These are phyloP conservation scores for Leptosomus discolor DNA, from an alignment of 2,113 vertebrate species.

Conservation along the genomic window DNA sequence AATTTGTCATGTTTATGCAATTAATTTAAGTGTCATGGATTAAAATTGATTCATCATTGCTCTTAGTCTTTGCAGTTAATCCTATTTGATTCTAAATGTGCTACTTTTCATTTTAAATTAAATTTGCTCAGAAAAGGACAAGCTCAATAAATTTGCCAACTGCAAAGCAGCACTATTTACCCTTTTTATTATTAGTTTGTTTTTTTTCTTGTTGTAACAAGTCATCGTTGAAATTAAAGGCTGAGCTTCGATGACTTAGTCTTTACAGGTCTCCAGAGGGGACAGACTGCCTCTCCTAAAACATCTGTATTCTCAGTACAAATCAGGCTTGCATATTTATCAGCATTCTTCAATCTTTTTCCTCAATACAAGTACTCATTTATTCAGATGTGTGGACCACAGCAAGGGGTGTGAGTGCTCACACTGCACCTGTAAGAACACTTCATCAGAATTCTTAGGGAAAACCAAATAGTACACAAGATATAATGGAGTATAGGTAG, in stretches of 20 bases:
- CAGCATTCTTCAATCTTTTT: not conserved
- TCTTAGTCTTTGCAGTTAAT: not conserved
- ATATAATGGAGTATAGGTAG: not conserved
- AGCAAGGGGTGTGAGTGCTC: not conserved
- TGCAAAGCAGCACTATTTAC: not conserved
- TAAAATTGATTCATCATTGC: not conserved
- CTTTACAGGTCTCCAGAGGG: not conserved
- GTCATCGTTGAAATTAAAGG: not conserved
- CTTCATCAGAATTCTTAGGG: not conserved
- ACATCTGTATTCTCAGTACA: not conserved
- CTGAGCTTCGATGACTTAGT: not conserved
- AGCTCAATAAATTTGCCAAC: not conserved
- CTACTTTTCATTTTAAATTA: slow-evolving; percentile 29
- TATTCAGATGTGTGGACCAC: not conserved
- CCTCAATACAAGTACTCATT: not conserved
- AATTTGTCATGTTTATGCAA: not conserved
- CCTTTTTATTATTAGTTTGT: not conserved
- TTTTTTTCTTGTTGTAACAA: not conserved
- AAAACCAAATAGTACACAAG: not conserved
- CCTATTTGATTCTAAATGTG: not conserved
- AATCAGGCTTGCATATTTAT: not conserved
- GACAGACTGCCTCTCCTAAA: not conserved
- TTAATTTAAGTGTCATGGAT: not conserved
- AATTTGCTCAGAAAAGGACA: slow-evolving; percentile 3
- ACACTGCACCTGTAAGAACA: not conserved